Percentiles rank a stretch among this genome's conserved stretches.
These are phyloP conservation scores for Ladona fulva DNA, from an alignment of 1,140 invertebrate genomes.

Conservation along the genomic window DNA sequence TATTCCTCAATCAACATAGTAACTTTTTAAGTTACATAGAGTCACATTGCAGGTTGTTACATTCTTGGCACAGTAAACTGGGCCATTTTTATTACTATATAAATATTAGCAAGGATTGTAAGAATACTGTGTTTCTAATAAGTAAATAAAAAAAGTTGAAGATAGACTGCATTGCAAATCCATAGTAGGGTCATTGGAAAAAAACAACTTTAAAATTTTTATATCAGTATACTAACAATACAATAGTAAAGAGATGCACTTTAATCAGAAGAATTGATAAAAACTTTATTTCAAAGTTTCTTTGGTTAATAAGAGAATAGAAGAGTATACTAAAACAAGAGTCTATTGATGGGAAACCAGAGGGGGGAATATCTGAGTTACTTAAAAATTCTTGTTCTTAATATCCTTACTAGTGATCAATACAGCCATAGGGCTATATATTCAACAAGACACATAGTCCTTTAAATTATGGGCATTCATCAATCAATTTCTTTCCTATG, in stretches of 20 bases:
- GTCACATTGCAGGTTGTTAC: background rate
- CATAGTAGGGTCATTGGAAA: background rate
- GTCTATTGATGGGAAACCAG: background rate
- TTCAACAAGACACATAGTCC: background rate
- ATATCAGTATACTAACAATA: background rate
- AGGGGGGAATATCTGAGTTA: background rate
- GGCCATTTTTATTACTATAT: background rate
- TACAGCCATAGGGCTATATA: background rate
- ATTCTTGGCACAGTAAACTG: background rate
- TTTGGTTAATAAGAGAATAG: background rate
- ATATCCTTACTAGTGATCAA: background rate
- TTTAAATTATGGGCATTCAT: too few species aligned
- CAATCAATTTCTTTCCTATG: too few species aligned
- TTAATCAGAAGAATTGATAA: background rate
- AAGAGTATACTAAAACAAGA: background rate
- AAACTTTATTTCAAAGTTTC: background rate
- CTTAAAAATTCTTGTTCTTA: background rate
- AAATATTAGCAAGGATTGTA: background rate
- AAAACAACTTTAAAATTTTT: background rate
- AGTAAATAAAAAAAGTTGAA: background rate
- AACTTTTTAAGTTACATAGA: background rate
- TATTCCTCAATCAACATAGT: background rate
- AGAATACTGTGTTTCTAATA: background rate
- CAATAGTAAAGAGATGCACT: background rate
- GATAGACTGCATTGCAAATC: too few species aligned